Evolutionary conservation across 92 coral and sea anemone genomes (phyloP).

Genomic region (Epizoanthus ramosus): DNA sequence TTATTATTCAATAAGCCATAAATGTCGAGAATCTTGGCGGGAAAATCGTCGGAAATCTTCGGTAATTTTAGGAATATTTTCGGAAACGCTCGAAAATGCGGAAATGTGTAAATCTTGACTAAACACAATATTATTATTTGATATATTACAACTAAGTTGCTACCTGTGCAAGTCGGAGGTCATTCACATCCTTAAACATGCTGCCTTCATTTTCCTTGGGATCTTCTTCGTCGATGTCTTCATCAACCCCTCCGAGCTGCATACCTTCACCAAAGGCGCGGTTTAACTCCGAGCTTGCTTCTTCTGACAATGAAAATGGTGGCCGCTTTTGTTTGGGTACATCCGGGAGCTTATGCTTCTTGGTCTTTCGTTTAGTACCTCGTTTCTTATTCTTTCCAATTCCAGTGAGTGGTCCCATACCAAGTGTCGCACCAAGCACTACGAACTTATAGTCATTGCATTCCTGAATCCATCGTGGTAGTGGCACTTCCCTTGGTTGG

Average conservation of each 20-base stretch:
- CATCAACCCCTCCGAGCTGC: background rate
- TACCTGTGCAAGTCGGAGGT: background rate
- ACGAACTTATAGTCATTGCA: background rate
- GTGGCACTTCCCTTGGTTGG: background rate
- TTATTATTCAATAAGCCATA: too few species aligned
- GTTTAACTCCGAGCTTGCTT: background rate
- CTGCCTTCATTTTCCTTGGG: background rate
- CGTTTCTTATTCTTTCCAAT: background rate
- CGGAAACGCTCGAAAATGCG: too few species aligned
- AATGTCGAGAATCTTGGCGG: too few species aligned
- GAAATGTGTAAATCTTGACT: too few species aligned
- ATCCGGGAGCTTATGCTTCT: background rate
- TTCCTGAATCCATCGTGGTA: constrained; percentile 5
- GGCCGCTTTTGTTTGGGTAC: background rate
- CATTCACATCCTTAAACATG: background rate
- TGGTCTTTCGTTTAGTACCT: background rate
- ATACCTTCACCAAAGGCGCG: background rate
- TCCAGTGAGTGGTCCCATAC: background rate
- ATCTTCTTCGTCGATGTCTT: background rate
- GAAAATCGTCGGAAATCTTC: too few species aligned
- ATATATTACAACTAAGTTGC: background rate
- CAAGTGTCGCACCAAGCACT: background rate
- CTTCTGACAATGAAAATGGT: background rate
- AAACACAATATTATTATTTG: too few species aligned
- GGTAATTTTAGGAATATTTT: too few species aligned